phyloP scores from a whole-genome alignment of 2,113 vertebrate species.

The Aphyosemion australe region DNA sequence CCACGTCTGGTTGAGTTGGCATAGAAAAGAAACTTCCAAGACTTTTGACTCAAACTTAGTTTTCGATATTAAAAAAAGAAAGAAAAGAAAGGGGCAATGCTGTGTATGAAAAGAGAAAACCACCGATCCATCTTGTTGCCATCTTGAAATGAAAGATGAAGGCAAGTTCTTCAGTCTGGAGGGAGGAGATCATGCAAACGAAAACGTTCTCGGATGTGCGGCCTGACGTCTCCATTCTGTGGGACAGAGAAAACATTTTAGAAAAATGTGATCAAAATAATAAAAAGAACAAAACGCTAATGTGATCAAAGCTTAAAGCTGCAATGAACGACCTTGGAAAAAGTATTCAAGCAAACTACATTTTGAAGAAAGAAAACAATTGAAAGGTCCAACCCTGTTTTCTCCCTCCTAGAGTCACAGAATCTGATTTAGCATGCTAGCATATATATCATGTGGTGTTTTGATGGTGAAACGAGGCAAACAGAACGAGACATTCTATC shows the following conservation, averaged over 20 bases:
- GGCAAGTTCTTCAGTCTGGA: conserved; percentile 84
- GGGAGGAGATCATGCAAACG: conserved; percentile 97
- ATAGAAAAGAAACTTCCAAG: conserved; percentile 36
- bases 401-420: too few relatives aligned
- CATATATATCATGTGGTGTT: too few relatives aligned
- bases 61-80: conserved; percentile 11
- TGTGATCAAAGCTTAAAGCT: too few relatives aligned
- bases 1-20: conserved; percentile 27
- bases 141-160: not conserved
- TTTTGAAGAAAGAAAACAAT: too few relatives aligned
- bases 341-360: too few relatives aligned
- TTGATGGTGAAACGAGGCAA: too few relatives aligned
- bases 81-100: conserved; percentile 32
- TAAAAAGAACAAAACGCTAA: not conserved
- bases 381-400: too few relatives aligned
- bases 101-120: conserved; percentile 39
- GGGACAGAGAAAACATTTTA: not conserved
- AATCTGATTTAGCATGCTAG: too few relatives aligned
- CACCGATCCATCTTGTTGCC: conserved; percentile 20
- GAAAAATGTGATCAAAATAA: not conserved
- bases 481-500: too few relatives aligned
- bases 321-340: too few relatives aligned
- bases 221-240: conserved; percentile 96
- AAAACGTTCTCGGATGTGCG: conserved; percentile 95
- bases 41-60: conserved; percentile 26